These are phyloP conservation scores for Dynastes grantii DNA, from an alignment of 2,888 invertebrate species.

Conservation along the genomic window DNA sequence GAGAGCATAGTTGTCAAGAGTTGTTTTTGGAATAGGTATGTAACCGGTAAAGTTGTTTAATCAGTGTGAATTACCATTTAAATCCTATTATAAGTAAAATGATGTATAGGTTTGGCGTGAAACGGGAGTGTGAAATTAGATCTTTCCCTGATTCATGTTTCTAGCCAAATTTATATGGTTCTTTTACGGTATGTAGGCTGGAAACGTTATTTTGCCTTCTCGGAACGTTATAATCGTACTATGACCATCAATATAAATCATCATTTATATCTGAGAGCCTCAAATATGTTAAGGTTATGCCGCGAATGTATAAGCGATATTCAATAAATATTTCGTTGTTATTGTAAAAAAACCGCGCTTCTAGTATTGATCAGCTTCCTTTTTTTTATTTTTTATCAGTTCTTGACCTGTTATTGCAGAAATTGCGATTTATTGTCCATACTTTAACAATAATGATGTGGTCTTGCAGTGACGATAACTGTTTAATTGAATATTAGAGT, in stretches of 20 bases:
- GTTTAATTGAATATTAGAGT: slow-evolving; percentile 31
- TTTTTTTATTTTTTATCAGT: background rate
- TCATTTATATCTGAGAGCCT: background rate
- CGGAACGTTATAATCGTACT: background rate
- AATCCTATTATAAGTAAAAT: background rate
- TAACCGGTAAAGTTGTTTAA: slow-evolving; percentile 49
- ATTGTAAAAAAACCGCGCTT: slow-evolving; percentile 3
- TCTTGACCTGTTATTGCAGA: slow-evolving; percentile 7
- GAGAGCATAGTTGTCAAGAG: slow-evolving; percentile 54
- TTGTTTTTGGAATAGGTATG: slow-evolving; percentile 54
- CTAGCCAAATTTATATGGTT: slow-evolving; percentile 36
- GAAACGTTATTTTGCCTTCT: slow-evolving; percentile 24
- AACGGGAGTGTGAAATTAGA: slow-evolving; percentile 41
- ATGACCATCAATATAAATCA: background rate
- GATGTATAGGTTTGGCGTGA: slow-evolving; percentile 19
- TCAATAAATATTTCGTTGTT: background rate
- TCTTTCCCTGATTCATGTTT: slow-evolving; percentile 43
- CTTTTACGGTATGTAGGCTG: slow-evolving; percentile 53
- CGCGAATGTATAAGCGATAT: background rate
- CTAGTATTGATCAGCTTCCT: slow-evolving; percentile 9
- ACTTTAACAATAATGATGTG: background rate
- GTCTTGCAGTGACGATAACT: background rate
- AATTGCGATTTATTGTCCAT: slow-evolving; percentile 18
- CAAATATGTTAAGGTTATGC: slow-evolving; percentile 1
- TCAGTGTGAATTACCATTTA: slow-evolving; percentile 10